A percentile compares a stretch with the other conserved stretches of the same genome.
These are phyloP conservation scores for Myotis pilosus DNA, from an alignment of 2,797 vertebrate species.

Conservation along the genomic window DNA sequence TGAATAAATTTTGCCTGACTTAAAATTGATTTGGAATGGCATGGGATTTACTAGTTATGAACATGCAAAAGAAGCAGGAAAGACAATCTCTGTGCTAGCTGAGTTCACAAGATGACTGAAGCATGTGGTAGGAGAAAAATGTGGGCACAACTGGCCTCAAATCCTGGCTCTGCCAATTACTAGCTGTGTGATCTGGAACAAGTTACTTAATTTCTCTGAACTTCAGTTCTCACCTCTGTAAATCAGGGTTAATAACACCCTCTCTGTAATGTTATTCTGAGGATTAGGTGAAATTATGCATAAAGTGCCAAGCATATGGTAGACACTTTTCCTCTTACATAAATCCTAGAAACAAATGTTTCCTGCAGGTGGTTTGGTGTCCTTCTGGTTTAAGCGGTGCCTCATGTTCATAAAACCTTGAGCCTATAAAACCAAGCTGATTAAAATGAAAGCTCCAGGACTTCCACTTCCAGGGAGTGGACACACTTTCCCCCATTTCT, in stretches of 20 bases:
- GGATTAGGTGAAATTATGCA: conserved; percentile 57
- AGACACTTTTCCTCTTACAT: conserved; percentile 25
- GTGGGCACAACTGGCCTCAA: neutral
- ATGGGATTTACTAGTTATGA: neutral
- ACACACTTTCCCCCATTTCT: neutral
- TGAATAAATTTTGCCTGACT: neutral
- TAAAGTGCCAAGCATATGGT: conserved; percentile 31
- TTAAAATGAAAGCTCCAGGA: conserved; percentile 23
- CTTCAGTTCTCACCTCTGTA: conserved; percentile 35
- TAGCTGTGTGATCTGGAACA: conserved; percentile 44
- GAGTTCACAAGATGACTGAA: neutral
- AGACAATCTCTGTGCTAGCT: neutral
- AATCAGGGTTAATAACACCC: conserved; percentile 8
- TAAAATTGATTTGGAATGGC: neutral
- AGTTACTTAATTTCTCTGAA: conserved; percentile 37
- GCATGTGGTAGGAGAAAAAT: neutral
- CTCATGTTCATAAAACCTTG: neutral
- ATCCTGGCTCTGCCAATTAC: neutral
- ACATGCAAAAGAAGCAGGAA: neutral
- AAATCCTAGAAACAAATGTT: conserved; percentile 42
- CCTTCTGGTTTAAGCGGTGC: conserved; percentile 33
- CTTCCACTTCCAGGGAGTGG: neutral
- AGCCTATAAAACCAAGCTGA: neutral
- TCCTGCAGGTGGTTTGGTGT: conserved; percentile 47
- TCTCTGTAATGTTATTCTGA: conserved; percentile 11